phyloP scores from a whole-genome alignment of 2,113 vertebrate genomes.

The Gymnorhina tibicen region DNA sequence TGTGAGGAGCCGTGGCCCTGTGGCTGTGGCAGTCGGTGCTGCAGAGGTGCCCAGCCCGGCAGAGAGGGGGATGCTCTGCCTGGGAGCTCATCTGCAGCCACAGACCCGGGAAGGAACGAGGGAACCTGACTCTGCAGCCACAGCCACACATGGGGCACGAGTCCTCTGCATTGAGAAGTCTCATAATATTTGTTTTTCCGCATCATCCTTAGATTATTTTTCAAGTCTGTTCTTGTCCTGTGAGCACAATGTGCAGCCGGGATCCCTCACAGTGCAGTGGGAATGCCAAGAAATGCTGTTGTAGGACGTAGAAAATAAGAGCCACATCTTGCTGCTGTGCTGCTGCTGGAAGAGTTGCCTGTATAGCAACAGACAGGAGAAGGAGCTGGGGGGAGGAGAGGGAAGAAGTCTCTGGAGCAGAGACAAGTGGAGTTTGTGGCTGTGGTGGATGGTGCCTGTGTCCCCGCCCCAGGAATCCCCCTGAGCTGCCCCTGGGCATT shows the following conservation, averaged over 20 bases:
- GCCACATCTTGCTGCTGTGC: not conserved
- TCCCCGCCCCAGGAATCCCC: not conserved
- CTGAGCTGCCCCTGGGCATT: not conserved
- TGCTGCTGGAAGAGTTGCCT: not conserved
- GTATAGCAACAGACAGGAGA: not conserved
- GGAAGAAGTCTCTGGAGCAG: not conserved
- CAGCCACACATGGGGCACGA: not conserved
- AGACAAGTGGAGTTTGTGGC: rapidly evolving
- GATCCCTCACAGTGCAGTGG: not conserved
- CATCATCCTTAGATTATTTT: not conserved
- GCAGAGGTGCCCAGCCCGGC: not conserved
- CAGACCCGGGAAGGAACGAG: not conserved
- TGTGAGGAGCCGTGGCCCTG: not conserved
- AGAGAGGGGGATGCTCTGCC: not conserved
- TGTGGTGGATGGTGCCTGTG: not conserved
- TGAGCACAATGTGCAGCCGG: not conserved
- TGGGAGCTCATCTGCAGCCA: not conserved
- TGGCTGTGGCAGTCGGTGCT: not conserved
- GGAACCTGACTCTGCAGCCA: not conserved
- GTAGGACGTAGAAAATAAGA: not conserved
- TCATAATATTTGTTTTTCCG: not conserved
- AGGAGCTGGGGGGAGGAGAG: not conserved
- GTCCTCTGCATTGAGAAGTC: not conserved
- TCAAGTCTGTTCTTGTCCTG: not conserved
- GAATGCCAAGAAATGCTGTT: not conserved